Evolutionary conservation across 2,113 vertebrate species (phyloP), one percentile per base, ranked within the genome.

Genomic region (Hipposideros armiger): DNA sequence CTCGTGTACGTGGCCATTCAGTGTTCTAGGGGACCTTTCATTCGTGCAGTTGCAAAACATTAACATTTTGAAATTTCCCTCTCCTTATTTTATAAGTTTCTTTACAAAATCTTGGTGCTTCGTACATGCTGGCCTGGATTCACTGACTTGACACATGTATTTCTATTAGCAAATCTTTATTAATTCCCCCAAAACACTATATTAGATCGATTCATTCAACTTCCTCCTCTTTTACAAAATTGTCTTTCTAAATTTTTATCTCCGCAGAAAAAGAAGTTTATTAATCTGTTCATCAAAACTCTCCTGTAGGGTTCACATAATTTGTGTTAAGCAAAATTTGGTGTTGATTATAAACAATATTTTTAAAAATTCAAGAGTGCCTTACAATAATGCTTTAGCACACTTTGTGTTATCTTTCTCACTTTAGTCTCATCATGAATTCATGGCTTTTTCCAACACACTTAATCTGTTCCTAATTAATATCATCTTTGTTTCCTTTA

Each of bases 241-340:
- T 58, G 20, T 83, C 62, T 88, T 56, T 42, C 62, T 82, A 60
- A 58, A 13, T 47, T 82, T 87, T 84, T 67, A 52, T 88, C 24
- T 77, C 82, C 87, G 14, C 42, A 82, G 84, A 90, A 87, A 73
- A 95, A 69, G 66, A 87, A 94, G 45, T 13, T 13, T 93, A 56
- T 70, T 87, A 87, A 87, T 78, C 67, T 40, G 5, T 66, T 45
- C 74, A 73, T 24, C 77, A 66, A 85, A 89, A 73, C 2, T 80
- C 28, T 92, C 58, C 45, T 62, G 0, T 60, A 66, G 54, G 24
- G 42, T 17, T 96, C 74, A 85, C 5, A 66, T 42, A 80, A 67
- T 70, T 85, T 69, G 30, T 22, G 16, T 72, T 77, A 16, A 88
- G n/a, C 2, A 93, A 96, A 94, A 82, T 52, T 77, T 11, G 45